phyloP scores from a whole-genome alignment of 2,888 invertebrate genomes.

The Pachycephus smyrnensis region DNA sequence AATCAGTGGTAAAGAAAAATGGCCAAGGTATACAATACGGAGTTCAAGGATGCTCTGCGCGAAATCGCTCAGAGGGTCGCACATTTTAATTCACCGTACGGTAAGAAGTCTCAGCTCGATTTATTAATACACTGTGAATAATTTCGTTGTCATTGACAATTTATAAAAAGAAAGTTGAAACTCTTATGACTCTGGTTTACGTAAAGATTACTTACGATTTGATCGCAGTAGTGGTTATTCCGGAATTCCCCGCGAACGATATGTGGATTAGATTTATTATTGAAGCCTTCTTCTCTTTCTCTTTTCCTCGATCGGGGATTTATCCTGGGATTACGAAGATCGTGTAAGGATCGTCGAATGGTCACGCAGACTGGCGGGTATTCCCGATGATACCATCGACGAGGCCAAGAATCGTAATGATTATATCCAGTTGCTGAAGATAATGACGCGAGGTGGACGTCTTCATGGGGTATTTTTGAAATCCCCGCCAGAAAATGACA shows the following conservation, averaged over 20 bases:
- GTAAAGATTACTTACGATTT: not conserved
- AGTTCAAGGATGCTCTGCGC: slow-evolving; percentile 50
- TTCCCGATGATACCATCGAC: slow-evolving; percentile 67
- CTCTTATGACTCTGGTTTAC: not conserved
- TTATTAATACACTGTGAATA: not conserved
- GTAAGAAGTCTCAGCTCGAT: slow-evolving; percentile 27
- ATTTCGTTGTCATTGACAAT: slow-evolving; percentile 29
- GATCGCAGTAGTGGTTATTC: not conserved
- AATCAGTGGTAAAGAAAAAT: slow-evolving; percentile 26
- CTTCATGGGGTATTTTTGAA: slow-evolving; percentile 68
- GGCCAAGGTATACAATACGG: slow-evolving; percentile 46
- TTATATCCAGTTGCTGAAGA: slow-evolving; percentile 69
- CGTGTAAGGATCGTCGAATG: slow-evolving; percentile 71
- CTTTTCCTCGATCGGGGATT: not conserved
- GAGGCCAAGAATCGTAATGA: slow-evolving; percentile 68
- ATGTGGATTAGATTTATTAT: not conserved
- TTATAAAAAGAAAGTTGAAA: not conserved
- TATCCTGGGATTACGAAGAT: slow-evolving; percentile 49
- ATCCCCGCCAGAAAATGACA: slow-evolving; percentile 65
- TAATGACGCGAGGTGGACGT: slow-evolving; percentile 67
- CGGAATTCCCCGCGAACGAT: not conserved
- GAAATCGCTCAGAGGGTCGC: slow-evolving; percentile 49
- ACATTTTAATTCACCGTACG: slow-evolving; percentile 45
- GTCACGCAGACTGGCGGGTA: slow-evolving; percentile 67
- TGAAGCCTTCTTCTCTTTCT: not conserved